A percentile compares a stretch with the other conserved stretches of the same genome.
Evolutionary conservation across 2,797 vertebrate species (phyloP).

Genomic region (Erethizon dorsatum): DNA sequence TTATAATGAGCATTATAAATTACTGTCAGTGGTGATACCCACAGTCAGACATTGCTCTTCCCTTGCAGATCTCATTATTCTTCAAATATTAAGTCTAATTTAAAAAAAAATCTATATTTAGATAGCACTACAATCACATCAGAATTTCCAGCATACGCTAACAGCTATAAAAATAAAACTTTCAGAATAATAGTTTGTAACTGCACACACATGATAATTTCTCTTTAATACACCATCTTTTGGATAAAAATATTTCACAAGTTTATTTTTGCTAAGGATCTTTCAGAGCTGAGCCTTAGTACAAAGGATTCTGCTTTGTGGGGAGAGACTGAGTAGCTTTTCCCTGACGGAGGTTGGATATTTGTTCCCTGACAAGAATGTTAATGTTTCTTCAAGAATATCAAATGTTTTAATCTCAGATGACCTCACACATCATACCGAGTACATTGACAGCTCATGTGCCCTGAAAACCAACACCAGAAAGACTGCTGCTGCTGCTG

Average conservation of each 20-base stretch:
- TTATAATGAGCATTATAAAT: background rate
- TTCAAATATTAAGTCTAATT: slow-evolving; percentile 9
- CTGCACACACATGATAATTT: slow-evolving; percentile 25
- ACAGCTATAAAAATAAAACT: slow-evolving; percentile 59
- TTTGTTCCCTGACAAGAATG: slow-evolving; percentile 94
- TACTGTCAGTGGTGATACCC: background rate
- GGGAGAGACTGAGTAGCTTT: slow-evolving; percentile 66
- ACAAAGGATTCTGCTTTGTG: slow-evolving; percentile 77
- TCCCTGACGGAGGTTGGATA: slow-evolving; percentile 82
- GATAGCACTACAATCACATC: background rate
- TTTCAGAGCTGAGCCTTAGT: slow-evolving; percentile 65
- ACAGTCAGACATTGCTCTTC: background rate
- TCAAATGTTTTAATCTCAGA: slow-evolving; percentile 91
- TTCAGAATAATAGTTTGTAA: slow-evolving; percentile 63
- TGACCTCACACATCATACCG: slow-evolving; percentile 86
- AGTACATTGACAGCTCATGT: slow-evolving; percentile 77
- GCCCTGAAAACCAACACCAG: slow-evolving; percentile 77
- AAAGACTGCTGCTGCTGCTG: background rate
- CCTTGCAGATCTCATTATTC: slow-evolving; percentile 27
- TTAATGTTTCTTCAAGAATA: slow-evolving; percentile 94
- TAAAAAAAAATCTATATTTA: slow-evolving; percentile 18
- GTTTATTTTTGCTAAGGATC: slow-evolving; percentile 69
- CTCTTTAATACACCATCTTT: slow-evolving; percentile 57
- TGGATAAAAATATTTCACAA: background rate
- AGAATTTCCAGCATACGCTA: slow-evolving; percentile 53